Evolutionary conservation across 2,797 vertebrate genomes (phyloP), one percentile per base, ranked within the genome.

Genomic region (Sebastes hubbsi): DNA sequence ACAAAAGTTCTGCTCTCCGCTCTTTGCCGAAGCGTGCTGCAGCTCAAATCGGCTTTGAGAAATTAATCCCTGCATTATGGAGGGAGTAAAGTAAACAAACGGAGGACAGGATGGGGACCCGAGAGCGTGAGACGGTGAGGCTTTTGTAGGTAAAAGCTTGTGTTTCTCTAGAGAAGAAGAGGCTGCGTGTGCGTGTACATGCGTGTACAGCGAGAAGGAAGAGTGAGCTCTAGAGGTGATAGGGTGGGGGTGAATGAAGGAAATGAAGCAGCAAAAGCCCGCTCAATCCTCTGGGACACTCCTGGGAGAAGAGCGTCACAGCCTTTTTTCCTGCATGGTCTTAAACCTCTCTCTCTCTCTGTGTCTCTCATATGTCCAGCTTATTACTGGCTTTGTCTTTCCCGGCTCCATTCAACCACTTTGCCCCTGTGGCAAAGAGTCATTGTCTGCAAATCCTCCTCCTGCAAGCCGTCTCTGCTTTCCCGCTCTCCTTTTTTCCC

Each of bases 41-140:
- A 61, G 90, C 89, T 91, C 91, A 94, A 95, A 95, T 93, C 93
- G 91, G 94, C 93, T 96, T 96, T 96, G 67, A 81, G 90, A 89
- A 92, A 94, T 94, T 94, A 95, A 95, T 95, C 94, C 90, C 76
- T 86, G 92, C 89, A 85, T 93, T 91, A 89, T 90, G 86, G 86
- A 66, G 76, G 82, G 78, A 83, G 89, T 38, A 62, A 38, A 85
- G 90, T 92, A 94, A 94, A 94, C 93, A 94, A 92, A 90, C 74
- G 25, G 82, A 77, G 85, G 74, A 77, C 79, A 77, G 88, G 84
- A 72, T 6, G 60, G 81, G 88, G 81, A 85, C 86, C 84, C 81
- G 81, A 3, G 84, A 75, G 84, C 24, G 77, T 77, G 84, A 81
- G 77, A 80, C 70, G 12, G 18, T 7, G 60, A 68, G 30, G 78